These are phyloP conservation scores for Drosophila mojavensis DNA, from an alignment of 1,140 invertebrate species.

Conservation along the genomic window DNA sequence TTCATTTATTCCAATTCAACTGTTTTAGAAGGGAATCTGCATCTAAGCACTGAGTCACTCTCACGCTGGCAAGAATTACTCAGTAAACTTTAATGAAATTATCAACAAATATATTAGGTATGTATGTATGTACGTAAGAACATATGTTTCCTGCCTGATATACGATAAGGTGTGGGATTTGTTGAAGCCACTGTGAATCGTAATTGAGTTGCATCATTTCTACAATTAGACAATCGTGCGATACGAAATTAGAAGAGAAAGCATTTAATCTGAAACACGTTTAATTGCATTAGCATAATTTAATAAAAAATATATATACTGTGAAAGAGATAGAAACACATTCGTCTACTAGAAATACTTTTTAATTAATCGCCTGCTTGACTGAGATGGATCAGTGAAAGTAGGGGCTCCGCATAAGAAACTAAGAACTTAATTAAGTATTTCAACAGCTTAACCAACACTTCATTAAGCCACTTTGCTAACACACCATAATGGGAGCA, in stretches of 20 bases:
- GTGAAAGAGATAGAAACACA: no score
- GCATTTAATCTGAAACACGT: no score
- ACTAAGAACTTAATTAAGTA: slow-evolving; percentile 12
- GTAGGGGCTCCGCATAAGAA: not conserved
- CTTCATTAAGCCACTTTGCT: slow-evolving; percentile 2
- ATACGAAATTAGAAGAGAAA: not conserved
- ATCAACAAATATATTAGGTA: not conserved
- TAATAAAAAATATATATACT: no score
- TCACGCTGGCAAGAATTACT: not conserved
- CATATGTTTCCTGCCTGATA: not conserved
- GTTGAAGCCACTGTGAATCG: not conserved
- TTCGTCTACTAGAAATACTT: not conserved
- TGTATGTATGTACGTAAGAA: no score
- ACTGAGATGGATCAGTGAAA: not conserved
- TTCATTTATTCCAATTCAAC: not conserved
- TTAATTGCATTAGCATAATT: no score
- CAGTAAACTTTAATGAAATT: not conserved
- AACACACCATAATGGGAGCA: slow-evolving; percentile 1
- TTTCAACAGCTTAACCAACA: slow-evolving; percentile 7
- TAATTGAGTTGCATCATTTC: slow-evolving; percentile 26
- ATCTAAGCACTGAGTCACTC: not conserved
- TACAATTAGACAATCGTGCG: slow-evolving; percentile 1
- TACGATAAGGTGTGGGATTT: slow-evolving; percentile 17
- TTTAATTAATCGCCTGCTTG: not conserved
- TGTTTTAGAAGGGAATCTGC: not conserved